Percentiles rank a stretch among this genome's conserved stretches.
phyloP scores from a whole-genome alignment of 1,140 invertebrate genomes.

The Neodiprion lecontei region DNA sequence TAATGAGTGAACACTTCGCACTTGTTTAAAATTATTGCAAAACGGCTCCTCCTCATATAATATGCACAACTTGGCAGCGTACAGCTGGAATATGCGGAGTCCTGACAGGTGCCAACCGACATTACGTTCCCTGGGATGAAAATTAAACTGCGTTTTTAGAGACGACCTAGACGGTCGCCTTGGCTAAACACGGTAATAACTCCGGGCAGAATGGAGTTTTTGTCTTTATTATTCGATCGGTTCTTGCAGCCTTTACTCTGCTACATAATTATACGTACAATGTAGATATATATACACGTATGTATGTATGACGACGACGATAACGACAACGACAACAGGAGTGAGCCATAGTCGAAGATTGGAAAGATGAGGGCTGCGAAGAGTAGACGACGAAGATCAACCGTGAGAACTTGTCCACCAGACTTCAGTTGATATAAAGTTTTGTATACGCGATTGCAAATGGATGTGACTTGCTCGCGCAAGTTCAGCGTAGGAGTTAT shows the following conservation, averaged over 20 bases:
- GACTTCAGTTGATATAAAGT: no score
- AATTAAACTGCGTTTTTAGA: conserved; percentile 3
- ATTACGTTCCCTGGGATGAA: not conserved
- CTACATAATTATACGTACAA: no score
- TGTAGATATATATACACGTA: no score
- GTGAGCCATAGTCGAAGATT: no score
- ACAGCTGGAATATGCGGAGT: not conserved
- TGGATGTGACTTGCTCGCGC: no score
- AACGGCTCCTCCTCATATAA: not conserved
- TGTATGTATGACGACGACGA: no score
- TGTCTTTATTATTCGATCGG: not conserved
- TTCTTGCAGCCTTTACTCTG: not conserved
- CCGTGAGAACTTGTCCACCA: no score
- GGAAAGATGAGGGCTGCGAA: no score
- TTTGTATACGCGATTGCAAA: no score
- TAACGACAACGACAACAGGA: no score
- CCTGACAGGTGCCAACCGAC: not conserved
- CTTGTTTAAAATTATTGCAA: not conserved
- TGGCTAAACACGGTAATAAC: not conserved
- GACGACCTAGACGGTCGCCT: not conserved
- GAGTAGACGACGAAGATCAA: no score
- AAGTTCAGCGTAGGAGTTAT: no score
- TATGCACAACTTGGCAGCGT: not conserved
- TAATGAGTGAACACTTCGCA: not conserved
- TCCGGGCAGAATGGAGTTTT: not conserved